A percentile compares a stretch with the other conserved stretches of the same genome.
Conservation (phyloP, 2,113 vertebrate genomes). For the Rostratula benghalensis region DNA sequence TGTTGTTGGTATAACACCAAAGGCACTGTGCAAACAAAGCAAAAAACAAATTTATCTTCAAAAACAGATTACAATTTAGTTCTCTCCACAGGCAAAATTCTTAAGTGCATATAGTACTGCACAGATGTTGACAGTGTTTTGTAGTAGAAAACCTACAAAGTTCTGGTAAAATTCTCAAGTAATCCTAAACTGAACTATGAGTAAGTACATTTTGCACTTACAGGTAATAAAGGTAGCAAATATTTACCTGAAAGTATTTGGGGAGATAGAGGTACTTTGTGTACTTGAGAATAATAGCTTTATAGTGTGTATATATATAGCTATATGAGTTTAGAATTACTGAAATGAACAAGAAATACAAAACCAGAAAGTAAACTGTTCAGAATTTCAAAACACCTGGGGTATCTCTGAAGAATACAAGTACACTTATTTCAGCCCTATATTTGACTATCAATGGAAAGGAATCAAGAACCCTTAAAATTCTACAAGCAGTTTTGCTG, state of each 20-base stretch:
- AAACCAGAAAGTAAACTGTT: not conserved
- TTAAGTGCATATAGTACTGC: not conserved
- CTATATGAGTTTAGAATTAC: not conserved
- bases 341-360: not conserved
- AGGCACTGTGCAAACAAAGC: conserved; percentile 78
- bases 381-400: accelerated
- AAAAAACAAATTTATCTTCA: not conserved
- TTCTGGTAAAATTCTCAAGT: not conserved
- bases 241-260: not conserved
- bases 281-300: not conserved
- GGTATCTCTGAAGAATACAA: not conserved
- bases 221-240: not conserved
- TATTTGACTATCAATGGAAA: not conserved
- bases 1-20: conserved; percentile 82
- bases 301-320: not conserved
- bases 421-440: not conserved
- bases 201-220: not conserved
- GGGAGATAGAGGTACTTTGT: not conserved
- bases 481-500: not conserved
- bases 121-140: not conserved
- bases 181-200: not conserved
- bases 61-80: not conserved
- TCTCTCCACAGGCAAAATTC: not conserved
- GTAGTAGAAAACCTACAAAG: not conserved
- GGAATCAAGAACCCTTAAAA: not conserved